Base-by-base conservation (phyloP, 2,797 vertebrate species). In the Graptemys geographica region DNA sequence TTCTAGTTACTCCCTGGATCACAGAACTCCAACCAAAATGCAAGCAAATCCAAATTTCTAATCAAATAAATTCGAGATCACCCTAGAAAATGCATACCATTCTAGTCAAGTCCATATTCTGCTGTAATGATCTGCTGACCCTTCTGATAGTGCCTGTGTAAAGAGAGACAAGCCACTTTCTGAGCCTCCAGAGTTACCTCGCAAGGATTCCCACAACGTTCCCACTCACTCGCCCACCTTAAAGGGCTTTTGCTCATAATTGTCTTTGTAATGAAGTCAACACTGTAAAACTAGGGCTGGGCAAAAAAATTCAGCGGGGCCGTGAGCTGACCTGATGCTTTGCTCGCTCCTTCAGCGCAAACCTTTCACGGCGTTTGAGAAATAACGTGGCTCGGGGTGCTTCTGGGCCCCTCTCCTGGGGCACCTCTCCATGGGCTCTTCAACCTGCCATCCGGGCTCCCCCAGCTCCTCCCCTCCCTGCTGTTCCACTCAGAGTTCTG, bases 81-180 rank as follows among this genome's bases (percentile, higher is more conserved):
- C 76, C 16, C 28, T 78, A 80, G 55, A 86, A 83, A 87, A 85
- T n/a, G 27, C 28, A 44, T 3, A 4, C 18, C 7, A 49, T 82
- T 6, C 33, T 49, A 16, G 49, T 78, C 21, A 57, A 0, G 56
- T 62, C 28, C 27, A 1, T 15, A 12, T 16, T 86, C 52, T 27
- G 1, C 9, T 52, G 11, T 28, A 91, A 62, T 8, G 84, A 86
- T 3, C 9, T 55, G 44, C 27, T 79, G 74, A 83, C 53, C 62
- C 49, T 25, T 4, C 6, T 0, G 1, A 74, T 8, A 2, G 3
- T 56, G 16, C 3, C 79, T 85, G 85, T 31, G 21, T 8, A 81
- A 56, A 44, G 89, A 76, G 3, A 2, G 8, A 19, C 12, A 76
- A 74, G 11, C 12, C 37, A 56, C 3, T 0, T 57, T 27, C 56